Percentiles rank a stretch among this genome's conserved stretches.
Evolutionary conservation across 2,888 invertebrate species (phyloP).

Genomic region (Netelia fuscicornis): DNA sequence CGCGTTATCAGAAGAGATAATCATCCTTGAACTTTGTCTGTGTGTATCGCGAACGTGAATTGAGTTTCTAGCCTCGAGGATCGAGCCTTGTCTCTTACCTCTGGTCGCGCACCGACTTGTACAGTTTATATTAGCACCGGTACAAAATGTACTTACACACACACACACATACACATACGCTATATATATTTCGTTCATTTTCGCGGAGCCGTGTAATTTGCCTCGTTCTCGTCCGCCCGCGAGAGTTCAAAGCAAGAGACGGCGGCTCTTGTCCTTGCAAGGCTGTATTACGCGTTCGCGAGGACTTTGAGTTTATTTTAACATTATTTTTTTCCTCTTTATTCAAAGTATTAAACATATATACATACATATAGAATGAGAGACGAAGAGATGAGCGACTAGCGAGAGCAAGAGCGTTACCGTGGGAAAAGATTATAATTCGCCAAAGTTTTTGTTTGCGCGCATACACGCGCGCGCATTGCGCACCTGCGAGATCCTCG

Average conservation of each 20-base stretch:
- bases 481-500: slow-evolving; percentile 31
- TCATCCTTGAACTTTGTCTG: slow-evolving; percentile 33
- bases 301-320: slow-evolving; percentile 3
- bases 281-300: slow-evolving; percentile 55
- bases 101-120: slow-evolving; percentile 33
- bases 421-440: slow-evolving; percentile 63
- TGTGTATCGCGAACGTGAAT: slow-evolving; percentile 38
- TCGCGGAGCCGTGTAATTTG: slow-evolving; percentile 59
- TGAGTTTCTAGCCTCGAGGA: slow-evolving; percentile 42
- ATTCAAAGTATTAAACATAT: slow-evolving; percentile 28
- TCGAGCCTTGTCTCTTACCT: slow-evolving; percentile 30
- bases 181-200: neutral
- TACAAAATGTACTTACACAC: slow-evolving; percentile 27
- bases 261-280: slow-evolving; percentile 65
- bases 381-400: neutral
- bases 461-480: slow-evolving; percentile 4
- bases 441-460: slow-evolving; percentile 28
- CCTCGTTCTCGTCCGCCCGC: slow-evolving; percentile 45
- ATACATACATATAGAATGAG: slow-evolving; percentile 24
- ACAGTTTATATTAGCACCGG: slow-evolving; percentile 41
- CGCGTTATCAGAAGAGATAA: slow-evolving; percentile 22
- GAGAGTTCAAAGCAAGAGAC: slow-evolving; percentile 51
- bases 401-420: slow-evolving; percentile 47
- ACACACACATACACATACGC: neutral
- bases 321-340: slow-evolving; percentile 19